Percentiles rank a stretch among this genome's conserved stretches.
Evolutionary conservation across 2,888 invertebrate species (phyloP).

Genomic region (Phyllotreta cruciferae): DNA sequence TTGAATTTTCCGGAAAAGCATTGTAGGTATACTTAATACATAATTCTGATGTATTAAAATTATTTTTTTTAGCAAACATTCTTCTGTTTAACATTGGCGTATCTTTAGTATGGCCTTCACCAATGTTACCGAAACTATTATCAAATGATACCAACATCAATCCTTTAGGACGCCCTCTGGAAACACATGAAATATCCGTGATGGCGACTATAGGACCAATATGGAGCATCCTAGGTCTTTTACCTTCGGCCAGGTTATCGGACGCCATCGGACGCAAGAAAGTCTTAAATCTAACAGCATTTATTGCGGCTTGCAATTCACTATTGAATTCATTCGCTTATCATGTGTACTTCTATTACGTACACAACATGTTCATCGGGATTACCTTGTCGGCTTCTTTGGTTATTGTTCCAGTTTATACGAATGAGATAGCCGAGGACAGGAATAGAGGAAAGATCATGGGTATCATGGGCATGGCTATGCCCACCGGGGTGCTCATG

Average conservation of each 20-base stretch:
- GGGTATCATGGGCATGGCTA: slow-evolving; percentile 56
- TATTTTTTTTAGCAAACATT: too few species aligned
- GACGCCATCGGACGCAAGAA: slow-evolving; percentile 22
- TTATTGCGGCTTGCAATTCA: background rate
- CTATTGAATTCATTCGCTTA: background rate
- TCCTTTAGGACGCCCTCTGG: too few species aligned
- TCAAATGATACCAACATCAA: too few species aligned
- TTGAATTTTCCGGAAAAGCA: too few species aligned
- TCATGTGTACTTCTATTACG: slow-evolving; percentile 15
- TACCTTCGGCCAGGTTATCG: background rate
- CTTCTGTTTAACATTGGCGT: too few species aligned
- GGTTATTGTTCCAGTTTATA: slow-evolving; percentile 74
- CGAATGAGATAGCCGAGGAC: slow-evolving; percentile 83
- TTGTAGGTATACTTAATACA: too few species aligned
- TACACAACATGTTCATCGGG: background rate
- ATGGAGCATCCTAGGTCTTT: background rate
- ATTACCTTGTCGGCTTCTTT: background rate
- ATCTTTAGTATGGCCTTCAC: too few species aligned
- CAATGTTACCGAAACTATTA: too few species aligned
- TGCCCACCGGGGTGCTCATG: slow-evolving; percentile 41
- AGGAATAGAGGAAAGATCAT: slow-evolving; percentile 77
- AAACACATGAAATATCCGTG: too few species aligned
- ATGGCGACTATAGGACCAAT: too few species aligned
- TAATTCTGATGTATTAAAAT: too few species aligned
- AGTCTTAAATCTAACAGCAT: background rate